Base-by-base conservation (phyloP, 23 tunicate species). In the Diplosoma virens region DNA sequence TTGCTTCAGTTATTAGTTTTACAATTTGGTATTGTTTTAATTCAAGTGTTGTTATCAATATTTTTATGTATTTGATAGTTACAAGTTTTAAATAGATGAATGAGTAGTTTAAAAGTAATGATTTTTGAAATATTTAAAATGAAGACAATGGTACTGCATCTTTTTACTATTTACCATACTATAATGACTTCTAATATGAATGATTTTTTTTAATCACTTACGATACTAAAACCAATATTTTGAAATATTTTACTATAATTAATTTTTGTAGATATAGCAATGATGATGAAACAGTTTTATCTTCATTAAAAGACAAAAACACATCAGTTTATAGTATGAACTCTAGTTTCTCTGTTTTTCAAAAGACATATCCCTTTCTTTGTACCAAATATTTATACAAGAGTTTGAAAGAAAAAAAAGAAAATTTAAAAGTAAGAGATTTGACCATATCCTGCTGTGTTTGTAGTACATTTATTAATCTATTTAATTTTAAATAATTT, bases 281-380 rank as follows among this genome's bases (percentile, higher is more conserved):
- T 54, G 58, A 22, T 1, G 41, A 71, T 58, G 70, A 68, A 0
- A 27, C 30, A 4, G 29, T 81, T 1, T 4, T 30, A 30, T 1
- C 28, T 11, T 27, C 61, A 24, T 37, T 81, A 52, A 32, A 47
- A 6, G 32, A 33, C 14, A 25, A 25, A 71, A 25, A 71, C 32
- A 35, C 55, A 31, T 18, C 24, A 3, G 48, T 71, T 32, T 83
- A 60, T 65, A 45, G 32, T 48, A 24, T 71, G 1, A 41, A 75
- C 29, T 45, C 26, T 33, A 45, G 53, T 3, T 86, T 25, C 64
- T 29, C 61, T 21, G 28, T n/a, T 0, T 86, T 86, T 58, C 30
- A 34, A 30, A 50, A 54, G 20, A 71, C 45, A 7, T 86, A 78
- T 71, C 92, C 92, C 5, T 86, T 86, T 78, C 71, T 86, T 3